Evolutionary conservation across 2,888 invertebrate species (phyloP).

Genomic region (Drosophila meridionalis): DNA sequence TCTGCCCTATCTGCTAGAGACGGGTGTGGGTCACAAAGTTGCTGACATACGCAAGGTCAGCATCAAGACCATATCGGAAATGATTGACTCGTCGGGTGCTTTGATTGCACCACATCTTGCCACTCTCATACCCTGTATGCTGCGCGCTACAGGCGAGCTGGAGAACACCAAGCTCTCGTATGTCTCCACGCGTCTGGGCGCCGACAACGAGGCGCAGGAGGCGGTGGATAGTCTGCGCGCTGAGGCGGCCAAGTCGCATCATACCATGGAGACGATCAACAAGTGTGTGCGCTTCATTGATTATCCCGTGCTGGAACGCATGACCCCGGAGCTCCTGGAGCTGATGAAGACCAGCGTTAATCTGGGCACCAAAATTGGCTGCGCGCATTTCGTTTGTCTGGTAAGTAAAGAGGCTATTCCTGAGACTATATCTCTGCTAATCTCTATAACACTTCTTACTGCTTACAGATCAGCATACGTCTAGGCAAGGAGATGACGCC

Average conservation of each 20-base stretch:
- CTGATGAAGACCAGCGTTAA: constrained; percentile 92
- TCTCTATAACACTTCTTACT: background rate
- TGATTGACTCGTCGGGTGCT: constrained; percentile 92
- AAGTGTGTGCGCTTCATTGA: constrained; percentile 92
- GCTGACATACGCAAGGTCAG: constrained; percentile 92
- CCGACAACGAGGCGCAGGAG: constrained; percentile 90
- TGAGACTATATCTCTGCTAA: background rate
- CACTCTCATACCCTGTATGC: constrained; percentile 92
- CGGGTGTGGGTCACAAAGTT: constrained; percentile 92
- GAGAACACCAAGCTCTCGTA: constrained; percentile 93
- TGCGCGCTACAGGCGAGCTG: constrained; percentile 94
- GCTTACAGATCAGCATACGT: constrained; percentile 84
- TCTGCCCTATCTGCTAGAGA: constrained; percentile 92
- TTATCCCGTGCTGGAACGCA: constrained; percentile 90
- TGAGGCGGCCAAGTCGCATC: constrained; percentile 92
- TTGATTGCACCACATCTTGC: constrained; percentile 93
- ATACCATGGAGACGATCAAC: constrained; percentile 94
- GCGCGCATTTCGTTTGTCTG: constrained; percentile 91
- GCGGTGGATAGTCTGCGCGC: constrained; percentile 92
- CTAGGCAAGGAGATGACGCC: constrained; percentile 87
- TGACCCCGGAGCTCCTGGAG: constrained; percentile 93
- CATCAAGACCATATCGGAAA: constrained; percentile 93
- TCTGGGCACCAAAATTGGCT: constrained; percentile 93
- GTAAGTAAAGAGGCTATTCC: constrained; percentile 83
- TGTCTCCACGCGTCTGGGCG: constrained; percentile 90